These are phyloP conservation scores for Heterotilapia buettikoferi DNA, from an alignment of 2,113 vertebrate species.

Conservation along the genomic window DNA sequence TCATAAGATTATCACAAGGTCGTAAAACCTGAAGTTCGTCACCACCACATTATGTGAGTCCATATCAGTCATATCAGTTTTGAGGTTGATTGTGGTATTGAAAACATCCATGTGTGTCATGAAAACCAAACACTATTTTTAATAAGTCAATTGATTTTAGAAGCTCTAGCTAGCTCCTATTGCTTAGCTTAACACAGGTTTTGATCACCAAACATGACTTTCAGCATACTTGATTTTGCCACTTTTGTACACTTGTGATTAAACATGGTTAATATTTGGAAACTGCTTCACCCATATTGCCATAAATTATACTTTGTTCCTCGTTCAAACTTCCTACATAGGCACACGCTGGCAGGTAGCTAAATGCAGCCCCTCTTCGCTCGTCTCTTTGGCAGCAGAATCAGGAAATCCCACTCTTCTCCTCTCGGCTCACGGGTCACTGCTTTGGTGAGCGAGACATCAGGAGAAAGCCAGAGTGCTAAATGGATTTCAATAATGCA, in stretches of 20 bases:
- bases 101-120: not conserved
- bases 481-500: constrained; percentile 52
- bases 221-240: not conserved
- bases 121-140: not conserved
- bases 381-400: not conserved
- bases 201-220: not conserved
- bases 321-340: not conserved
- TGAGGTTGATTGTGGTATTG: not conserved
- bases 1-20: not conserved
- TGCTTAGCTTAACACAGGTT: not conserved
- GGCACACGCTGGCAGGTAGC: not conserved
- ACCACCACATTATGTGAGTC: not conserved
- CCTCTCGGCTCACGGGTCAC: not conserved
- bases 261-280: not conserved
- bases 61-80: not conserved
- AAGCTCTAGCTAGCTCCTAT: not conserved
- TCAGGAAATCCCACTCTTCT: not conserved
- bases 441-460: constrained; percentile 19
- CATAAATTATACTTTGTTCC: not conserved
- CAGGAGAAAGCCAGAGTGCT: constrained; percentile 21
- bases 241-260: not conserved
- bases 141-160: not conserved
- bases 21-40: not conserved
- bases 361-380: not conserved
- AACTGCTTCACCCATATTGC: not conserved